Conservation (phyloP, 2,888 invertebrate genomes). For the Chymomyza fuscimana region DNA sequence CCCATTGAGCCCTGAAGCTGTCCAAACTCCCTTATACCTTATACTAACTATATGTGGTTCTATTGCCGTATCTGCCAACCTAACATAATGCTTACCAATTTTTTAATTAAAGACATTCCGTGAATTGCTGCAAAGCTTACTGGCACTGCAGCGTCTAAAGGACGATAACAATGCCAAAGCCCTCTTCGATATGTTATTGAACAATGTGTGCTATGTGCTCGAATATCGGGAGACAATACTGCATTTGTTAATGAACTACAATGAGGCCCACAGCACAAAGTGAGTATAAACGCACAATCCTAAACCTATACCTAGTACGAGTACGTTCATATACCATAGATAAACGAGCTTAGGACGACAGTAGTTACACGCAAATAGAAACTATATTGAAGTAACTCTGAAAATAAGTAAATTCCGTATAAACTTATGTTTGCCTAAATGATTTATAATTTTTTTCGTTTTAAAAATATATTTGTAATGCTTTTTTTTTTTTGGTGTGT, state of each 20-base stretch:
- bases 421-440: no score
- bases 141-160: slow-evolving; percentile 88
- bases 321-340: no score
- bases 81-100: slow-evolving; percentile 33
- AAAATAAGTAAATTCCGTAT: no score
- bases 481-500: no score
- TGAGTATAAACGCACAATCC: slow-evolving; percentile 77
- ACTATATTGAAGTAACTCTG: no score
- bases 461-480: no score
- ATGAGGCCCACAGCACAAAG: slow-evolving; percentile 93
- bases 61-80: not conserved
- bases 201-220: slow-evolving; percentile 94
- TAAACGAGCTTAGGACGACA: no score
- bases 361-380: no score
- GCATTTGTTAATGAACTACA: slow-evolving; percentile 88
- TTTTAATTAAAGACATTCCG: slow-evolving; percentile 83
- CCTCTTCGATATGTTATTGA: slow-evolving; percentile 92
- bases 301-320: slow-evolving; percentile 14
- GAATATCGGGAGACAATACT: slow-evolving; percentile 96
- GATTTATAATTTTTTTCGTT: no score
- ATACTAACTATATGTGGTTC: not conserved
- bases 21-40: not conserved
- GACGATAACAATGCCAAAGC: slow-evolving; percentile 86
- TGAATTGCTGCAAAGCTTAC: slow-evolving; percentile 91
- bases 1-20: not conserved